phyloP scores from a whole-genome alignment of 2,888 invertebrate species.

The Caenorhabditis wallacei region DNA sequence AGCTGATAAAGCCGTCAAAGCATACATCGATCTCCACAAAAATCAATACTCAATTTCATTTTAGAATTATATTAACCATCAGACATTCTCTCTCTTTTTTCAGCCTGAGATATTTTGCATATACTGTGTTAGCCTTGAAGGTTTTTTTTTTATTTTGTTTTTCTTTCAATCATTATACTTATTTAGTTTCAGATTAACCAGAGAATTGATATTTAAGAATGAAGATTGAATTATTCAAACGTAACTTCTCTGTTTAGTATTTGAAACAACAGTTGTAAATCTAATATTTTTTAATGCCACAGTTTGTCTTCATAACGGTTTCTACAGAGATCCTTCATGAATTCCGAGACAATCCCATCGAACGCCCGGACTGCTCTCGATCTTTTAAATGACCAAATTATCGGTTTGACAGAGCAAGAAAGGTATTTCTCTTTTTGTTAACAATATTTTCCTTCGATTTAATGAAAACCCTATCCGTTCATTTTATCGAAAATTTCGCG shows the following conservation, averaged over 20 bases:
- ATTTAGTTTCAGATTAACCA: slow-evolving; percentile 17
- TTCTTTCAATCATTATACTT: background rate
- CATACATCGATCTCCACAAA: slow-evolving; percentile 28
- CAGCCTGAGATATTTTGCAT: slow-evolving; percentile 18
- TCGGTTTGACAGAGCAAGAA: slow-evolving; percentile 52
- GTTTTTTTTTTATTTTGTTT: slow-evolving; percentile 3
- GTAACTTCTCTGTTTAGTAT: background rate
- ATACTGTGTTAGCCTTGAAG: slow-evolving; percentile 20
- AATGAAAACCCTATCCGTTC: no score
- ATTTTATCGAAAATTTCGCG: background rate
- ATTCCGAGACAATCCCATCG: background rate
- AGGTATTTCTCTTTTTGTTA: slow-evolving; percentile 45
- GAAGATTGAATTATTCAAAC: background rate
- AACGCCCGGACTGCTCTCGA: slow-evolving; percentile 44
- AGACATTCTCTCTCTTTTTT: background rate
- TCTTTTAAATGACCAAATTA: slow-evolving; percentile 35
- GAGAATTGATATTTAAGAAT: slow-evolving; percentile 10
- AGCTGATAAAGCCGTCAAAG: slow-evolving; percentile 64
- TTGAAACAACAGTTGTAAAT: background rate
- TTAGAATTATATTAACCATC: background rate
- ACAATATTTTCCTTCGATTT: no score
- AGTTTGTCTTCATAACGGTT: no score
- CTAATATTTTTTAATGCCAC: no score
- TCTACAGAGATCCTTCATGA: background rate
- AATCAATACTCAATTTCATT: slow-evolving; percentile 36